Evolutionary conservation across 2,797 vertebrate species (phyloP), one percentile per base, ranked within the genome.

Genomic region (Lateolabrax maculatus): DNA sequence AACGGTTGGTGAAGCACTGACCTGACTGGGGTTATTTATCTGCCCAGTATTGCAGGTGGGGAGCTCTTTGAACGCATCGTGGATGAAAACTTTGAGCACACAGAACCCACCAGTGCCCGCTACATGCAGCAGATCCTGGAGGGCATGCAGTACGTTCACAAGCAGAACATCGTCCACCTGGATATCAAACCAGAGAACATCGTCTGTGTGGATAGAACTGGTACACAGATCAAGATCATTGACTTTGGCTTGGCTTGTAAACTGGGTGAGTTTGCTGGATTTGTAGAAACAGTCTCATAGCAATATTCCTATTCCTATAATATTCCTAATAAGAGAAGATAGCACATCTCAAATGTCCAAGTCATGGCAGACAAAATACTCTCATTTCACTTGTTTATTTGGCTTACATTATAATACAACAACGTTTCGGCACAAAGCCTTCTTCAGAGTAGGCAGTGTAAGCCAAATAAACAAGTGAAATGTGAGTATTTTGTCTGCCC

Each of bases 111-210:
- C 89, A 95, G 96, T 0, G 85, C 95, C 57, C 93, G 93, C 84
- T 98, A 97, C 80, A 71, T 97, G 94, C 89, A 53, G 72, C 97
- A 98, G 94, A 96, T 98, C 87, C 94, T 98, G 81, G 91, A 96
- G 79, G 97, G 96, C 23, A 89, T 97, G 86, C 91, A 81, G 64
- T 97, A 97, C 46, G 94, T 98, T 55, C 97, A 98, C 21, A 37
- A 85, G 81, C 95, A 96, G 90, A 91, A 89, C 3, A 85, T 98
- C 0, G 57, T 97, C 65, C 97, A 97, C 88, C 93, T 97, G 1
- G 97, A 97, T 86, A 94, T 98, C 77, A 98, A 98, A 72, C 97
- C 97, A 0, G 97, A 98, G 89, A 98, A 98, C 95, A 96, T 98
- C 0, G 94, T 97, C 56, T 98, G 97, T 0, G 84, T 97, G 89